Evolutionary conservation across 2,113 vertebrate species (phyloP).

Genomic region (Porphyrio hochstetteri): DNA sequence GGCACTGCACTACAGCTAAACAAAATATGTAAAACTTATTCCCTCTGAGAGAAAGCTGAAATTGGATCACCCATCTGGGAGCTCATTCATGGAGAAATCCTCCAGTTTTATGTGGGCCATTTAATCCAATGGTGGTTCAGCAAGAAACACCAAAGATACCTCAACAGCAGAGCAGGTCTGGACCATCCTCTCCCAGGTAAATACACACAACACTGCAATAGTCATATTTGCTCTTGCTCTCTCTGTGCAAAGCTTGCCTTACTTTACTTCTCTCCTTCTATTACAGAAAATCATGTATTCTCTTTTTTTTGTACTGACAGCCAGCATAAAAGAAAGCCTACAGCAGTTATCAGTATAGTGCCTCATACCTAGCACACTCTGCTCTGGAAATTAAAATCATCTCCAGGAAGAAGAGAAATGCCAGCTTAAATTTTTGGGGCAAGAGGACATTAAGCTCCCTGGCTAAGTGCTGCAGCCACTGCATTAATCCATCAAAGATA

Average conservation of each 20-base stretch:
- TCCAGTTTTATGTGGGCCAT: not conserved
- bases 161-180: not conserved
- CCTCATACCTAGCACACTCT: not conserved
- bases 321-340: not conserved
- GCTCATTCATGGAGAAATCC: not conserved
- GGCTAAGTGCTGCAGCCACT: not conserved
- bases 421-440: not conserved
- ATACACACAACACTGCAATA: not conserved
- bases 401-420: not conserved
- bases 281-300: not conserved
- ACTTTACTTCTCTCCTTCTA: not conserved
- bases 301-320: not conserved
- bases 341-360: not conserved
- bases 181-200: not conserved
- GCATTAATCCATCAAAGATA: not conserved
- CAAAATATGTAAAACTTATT: not conserved
- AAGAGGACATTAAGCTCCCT: not conserved
- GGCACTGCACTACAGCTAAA: not conserved
- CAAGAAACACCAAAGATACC: not conserved
- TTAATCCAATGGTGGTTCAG: not conserved
- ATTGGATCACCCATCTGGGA: not conserved
- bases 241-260: not conserved
- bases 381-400: no score
- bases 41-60: not conserved
- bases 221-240: not conserved